A percentile compares a stretch with the other conserved stretches of the same genome.
Evolutionary conservation across 1,140 invertebrate genomes (phyloP).

Genomic region (Ditylenchus dipsaci): DNA sequence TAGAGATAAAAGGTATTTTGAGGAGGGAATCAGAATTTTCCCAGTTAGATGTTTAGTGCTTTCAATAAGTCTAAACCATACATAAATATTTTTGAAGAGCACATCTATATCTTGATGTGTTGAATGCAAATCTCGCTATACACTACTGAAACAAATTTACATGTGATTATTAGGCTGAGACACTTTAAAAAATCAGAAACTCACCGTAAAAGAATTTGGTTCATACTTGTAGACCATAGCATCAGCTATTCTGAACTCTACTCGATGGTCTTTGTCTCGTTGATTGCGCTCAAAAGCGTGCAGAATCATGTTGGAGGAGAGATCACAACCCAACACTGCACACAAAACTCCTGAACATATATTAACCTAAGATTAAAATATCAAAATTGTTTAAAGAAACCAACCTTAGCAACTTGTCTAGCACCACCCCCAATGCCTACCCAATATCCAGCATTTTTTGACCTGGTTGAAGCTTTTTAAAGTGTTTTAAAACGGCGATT

Average conservation of each 20-base stretch:
- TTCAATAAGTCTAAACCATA: constrained; percentile 8
- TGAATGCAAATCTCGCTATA: constrained; percentile 67
- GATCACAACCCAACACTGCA: constrained; percentile 65
- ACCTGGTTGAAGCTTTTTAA: constrained; percentile 59
- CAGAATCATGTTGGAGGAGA: constrained; percentile 66
- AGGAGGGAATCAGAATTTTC: no score
- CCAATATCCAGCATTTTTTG: constrained; percentile 65
- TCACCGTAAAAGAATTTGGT: constrained; percentile 60
- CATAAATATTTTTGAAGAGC: constrained; percentile 63
- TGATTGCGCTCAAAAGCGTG: constrained; percentile 62
- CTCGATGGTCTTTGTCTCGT: constrained; percentile 53
- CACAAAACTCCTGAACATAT: constrained; percentile 60
- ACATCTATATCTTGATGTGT: constrained; percentile 65
- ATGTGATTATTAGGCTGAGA: no score
- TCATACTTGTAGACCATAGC: constrained; percentile 63
- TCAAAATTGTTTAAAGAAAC: neutral
- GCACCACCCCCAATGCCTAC: constrained; percentile 67
- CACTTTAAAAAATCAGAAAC: no score
- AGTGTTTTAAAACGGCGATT: constrained; percentile 61
- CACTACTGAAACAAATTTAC: constrained; percentile 61
- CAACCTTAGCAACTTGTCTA: constrained; percentile 64
- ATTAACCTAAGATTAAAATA: neutral
- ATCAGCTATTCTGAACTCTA: constrained; percentile 63
- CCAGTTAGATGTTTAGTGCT: no score
- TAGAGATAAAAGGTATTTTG: no score